Base-by-base conservation (phyloP, 2,113 vertebrate genomes). In the Silurus meridionalis region DNA sequence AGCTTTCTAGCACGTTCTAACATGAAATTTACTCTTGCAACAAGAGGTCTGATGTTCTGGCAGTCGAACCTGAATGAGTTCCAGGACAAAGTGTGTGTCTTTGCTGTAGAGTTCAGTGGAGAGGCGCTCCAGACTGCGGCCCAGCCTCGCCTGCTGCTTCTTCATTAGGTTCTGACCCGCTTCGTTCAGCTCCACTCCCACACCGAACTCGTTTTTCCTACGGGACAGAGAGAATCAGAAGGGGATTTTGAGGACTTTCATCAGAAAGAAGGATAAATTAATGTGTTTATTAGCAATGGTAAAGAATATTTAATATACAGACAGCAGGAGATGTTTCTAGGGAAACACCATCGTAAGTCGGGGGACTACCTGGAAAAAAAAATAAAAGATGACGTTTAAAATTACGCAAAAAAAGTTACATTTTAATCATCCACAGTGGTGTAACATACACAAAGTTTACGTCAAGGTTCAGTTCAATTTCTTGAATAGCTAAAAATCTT, bases 71-170 rank as follows among this genome's bases (percentile, higher is more conserved):
- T 96, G 95, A 85, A 96, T 95, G 87, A 96, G 94, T 87, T 96
- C 95, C 90, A 96, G 90, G 23, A 96, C 95, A 8, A 96, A 96
- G 92, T 96, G 95, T 10, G 95, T 95, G 91, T 95, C 95, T 91
- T 96, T 96, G 94, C 95, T 96, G 93, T 96, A 96, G 50, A 96
- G 93, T 55, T 96, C 95, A 0, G 94, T 93, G 75, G 95, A 95
- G 55, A 96, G 94, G 37, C 95, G 93, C n/a, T 95, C 94, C 87
- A 96, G 90, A 86, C 95, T 96, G 50, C 95, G 92, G 77, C 95
- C 95, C 85, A 95, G 93, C 19, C 94, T 84, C 0, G 93, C 92
- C 92, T 96, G 95, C 10, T 95, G 92, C 66, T 93, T 93, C 89
- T 89, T 88, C 93, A 96, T 94, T 88, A 96, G 91, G 79, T 91